Base-by-base conservation (phyloP, 2,888 invertebrate genomes). In the Torymus aiolomorphi region DNA sequence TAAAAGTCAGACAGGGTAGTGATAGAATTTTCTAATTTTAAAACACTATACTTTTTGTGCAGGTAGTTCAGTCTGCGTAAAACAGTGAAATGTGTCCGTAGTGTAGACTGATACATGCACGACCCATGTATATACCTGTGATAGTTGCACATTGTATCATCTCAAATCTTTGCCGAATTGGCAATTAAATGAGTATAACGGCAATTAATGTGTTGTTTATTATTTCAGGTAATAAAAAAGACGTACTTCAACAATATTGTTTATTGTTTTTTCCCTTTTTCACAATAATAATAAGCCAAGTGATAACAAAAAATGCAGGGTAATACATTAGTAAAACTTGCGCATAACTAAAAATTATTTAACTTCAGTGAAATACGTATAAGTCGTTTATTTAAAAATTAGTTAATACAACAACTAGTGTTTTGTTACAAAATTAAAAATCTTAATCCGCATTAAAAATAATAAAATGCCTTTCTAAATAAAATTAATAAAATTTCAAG, bases 91-190 rank as follows among this genome's bases (percentile, higher is more conserved):
- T 72, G 57, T 78, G 62, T 71, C 57, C 31, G 16, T 78, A 80
- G 65, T 65, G n/a, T 82, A 82, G 62, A 78, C 24, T 65, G 74
- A 74, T 80, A 72, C 69, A 75, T 80, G 74, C 80, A 80, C 76
- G 71, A 85, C 84, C 83, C 85, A 85, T 85, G 85, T 88, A 86
- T 84, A 86, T 85, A 87, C 84, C 88, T 88, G 88, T 86, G 86
- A 88, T 87, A 87, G 82, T 85, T 87, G 86, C 84, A 86, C 85
- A 86, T 83, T 86, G 85, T 86, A 86, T 83, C 84, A 83, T 81
- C 74, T 81, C 59, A 14, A 82, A 59, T 77, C 62, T 81, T 65
- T 80, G 79, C 80, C 81, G 75, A 76, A 83, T 71, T 72, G 81
- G 82, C 80, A 81, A 84, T 81, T 74, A 82, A 79, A 81, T 16